Evolutionary conservation across 2,888 invertebrate species (phyloP), one percentile per base, ranked within the genome.

Genomic region (Diachrysia chrysitis): DNA sequence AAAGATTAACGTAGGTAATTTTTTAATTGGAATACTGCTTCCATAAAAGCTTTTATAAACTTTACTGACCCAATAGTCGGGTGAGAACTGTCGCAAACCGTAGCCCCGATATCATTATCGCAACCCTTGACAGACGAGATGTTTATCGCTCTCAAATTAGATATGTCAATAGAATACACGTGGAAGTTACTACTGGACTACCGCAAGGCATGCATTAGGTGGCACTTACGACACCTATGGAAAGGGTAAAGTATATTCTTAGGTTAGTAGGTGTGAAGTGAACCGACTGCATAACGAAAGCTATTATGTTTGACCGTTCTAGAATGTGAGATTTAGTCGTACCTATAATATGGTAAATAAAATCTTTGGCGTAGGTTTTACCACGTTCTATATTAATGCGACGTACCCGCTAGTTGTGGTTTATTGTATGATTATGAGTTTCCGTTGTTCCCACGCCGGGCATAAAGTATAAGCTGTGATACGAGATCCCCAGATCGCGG

Each of bases 361-460:
- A 69, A 64, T 71, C 60, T 61, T 64, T 69, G 16, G 74, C 69
- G 83, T 81, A 81, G 83, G 83, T 73, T 78, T 66, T 63, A 66
- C 59, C 56, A 60, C 54, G 71, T 57, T 65, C 66, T 65, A 64
- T 67, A 79, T 71, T 61, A 68, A 48, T 71, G 66, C 67, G 63
- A 73, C 73, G 58, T 69, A 68, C 71, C 73, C 78, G 71, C 73
- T 73, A 75, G 79, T 76, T 82, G 84, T 72, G 83, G 84, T 85
- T 88, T 84, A 86, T 82, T 81, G 79, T 60, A 78, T 82, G 84
- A 87, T 88, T 87, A 85, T 85, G 79, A 75, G 82, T 80, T 86
- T 88, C 88, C 86, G 85, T 73, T 81, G 81, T 81, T 83, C 83
- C 82, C 75, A 82, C 79, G 80, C 76, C 48, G 46, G 32, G 62